Conservation (phyloP, 2,797 vertebrate species). For the Tapera naevia region DNA sequence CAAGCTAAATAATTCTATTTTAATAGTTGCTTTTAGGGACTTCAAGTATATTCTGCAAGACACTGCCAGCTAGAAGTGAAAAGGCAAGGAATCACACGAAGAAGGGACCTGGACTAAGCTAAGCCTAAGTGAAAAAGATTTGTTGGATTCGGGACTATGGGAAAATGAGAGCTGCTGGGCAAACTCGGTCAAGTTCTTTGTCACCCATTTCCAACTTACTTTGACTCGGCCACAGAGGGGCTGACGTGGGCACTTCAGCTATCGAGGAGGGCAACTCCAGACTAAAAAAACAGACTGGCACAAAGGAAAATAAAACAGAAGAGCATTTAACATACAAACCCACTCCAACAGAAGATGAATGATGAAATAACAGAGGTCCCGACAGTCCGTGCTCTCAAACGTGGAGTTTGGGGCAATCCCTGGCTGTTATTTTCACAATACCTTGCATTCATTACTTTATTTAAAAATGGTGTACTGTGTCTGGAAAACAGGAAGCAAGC, state of each 20-base stretch:
- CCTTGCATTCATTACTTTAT: conserved; percentile 77
- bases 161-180: accelerated
- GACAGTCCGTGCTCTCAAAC: not conserved
- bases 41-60: not conserved
- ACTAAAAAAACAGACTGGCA: not conserved
- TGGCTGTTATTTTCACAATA: conserved; percentile 71
- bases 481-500: conserved; percentile 82
- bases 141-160: not conserved
- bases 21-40: not conserved
- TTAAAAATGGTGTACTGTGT: conserved; percentile 72
- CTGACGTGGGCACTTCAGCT: not conserved
- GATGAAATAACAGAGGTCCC: not conserved
- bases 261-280: not conserved
- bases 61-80: not conserved
- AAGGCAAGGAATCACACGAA: not conserved
- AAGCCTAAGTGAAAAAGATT: not conserved
- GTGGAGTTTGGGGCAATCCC: conserved; percentile 29
- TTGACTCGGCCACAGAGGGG: not conserved
- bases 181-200: accelerated
- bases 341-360: not conserved
- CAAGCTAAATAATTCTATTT: not conserved
- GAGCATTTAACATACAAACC: not conserved
- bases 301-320: not conserved
- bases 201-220: not conserved
- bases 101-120: not conserved